These are phyloP conservation scores for Ptychodera flava DNA, from an alignment of 35 echinoderm and acorn worm genomes.

Conservation along the genomic window DNA sequence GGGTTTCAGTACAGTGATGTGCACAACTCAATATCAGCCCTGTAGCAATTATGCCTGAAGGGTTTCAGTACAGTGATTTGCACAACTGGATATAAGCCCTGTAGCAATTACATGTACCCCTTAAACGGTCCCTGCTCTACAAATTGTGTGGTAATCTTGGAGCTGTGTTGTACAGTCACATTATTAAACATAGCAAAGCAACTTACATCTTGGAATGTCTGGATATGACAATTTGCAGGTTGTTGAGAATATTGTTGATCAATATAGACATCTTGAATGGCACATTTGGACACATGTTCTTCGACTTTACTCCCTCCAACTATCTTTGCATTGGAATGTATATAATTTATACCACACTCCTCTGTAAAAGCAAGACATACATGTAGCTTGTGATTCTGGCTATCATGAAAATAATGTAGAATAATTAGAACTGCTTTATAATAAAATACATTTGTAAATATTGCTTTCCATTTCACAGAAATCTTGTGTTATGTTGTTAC, in stretches of 20 bases:
- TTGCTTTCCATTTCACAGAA: too few species aligned
- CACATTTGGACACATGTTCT: conserved; percentile 70
- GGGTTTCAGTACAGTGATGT: neutral
- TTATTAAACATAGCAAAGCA: too few species aligned
- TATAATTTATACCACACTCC: conserved; percentile 63
- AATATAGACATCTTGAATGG: conserved; percentile 60
- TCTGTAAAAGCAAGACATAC: conserved; percentile 24
- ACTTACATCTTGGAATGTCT: conserved; percentile 49
- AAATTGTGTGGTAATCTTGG: too few species aligned
- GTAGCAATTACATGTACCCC: too few species aligned
- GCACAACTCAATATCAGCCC: neutral
- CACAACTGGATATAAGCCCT: neutral
- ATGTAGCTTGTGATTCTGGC: too few species aligned
- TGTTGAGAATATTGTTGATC: conserved; percentile 56
- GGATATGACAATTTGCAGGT: conserved; percentile 72
- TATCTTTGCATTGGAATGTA: conserved; percentile 78
- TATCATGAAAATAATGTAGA: too few species aligned
- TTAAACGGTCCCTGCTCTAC: too few species aligned
- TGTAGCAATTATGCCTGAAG: too few species aligned
- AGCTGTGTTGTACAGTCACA: too few species aligned
- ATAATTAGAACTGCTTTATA: too few species aligned
- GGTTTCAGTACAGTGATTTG: neutral
- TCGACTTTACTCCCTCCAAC: conserved; percentile 62
- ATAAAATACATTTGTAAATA: too few species aligned
- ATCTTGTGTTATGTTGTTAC: too few species aligned